A percentile compares a stretch with the other conserved stretches of the same genome.
phyloP scores from a whole-genome alignment of 1,140 invertebrate species.

The Cydia pomonella region DNA sequence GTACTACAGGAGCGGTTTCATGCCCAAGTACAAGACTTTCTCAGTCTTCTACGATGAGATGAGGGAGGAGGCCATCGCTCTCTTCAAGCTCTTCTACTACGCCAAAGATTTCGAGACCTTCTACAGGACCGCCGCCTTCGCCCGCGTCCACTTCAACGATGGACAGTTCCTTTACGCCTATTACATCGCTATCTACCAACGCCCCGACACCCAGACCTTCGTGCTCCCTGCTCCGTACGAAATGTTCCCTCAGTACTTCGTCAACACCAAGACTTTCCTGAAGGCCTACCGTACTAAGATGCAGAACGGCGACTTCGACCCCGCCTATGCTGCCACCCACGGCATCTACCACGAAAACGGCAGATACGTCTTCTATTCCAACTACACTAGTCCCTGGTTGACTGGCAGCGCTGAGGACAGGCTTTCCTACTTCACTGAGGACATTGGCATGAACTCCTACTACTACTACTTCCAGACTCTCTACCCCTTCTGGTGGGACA shows the following conservation, averaged over 20 bases:
- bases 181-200: constrained; percentile 82
- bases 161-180: constrained; percentile 82
- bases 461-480: constrained; percentile 86
- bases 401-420: constrained; percentile 82
- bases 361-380: constrained; percentile 73
- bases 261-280: constrained; percentile 81
- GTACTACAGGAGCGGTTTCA: constrained; percentile 74
- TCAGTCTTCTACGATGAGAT: constrained; percentile 80
- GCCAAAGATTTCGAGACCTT: constrained; percentile 85
- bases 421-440: constrained; percentile 87
- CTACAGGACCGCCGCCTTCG: constrained; percentile 83
- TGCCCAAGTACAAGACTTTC: constrained; percentile 79
- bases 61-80: constrained; percentile 76
- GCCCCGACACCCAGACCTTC: constrained; percentile 81
- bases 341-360: constrained; percentile 75
- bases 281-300: constrained; percentile 82
- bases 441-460: constrained; percentile 85
- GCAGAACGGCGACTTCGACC: constrained; percentile 66
- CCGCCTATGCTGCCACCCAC: constrained; percentile 56
- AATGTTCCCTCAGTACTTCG: constrained; percentile 83
- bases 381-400: constrained; percentile 79
- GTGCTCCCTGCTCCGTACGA: constrained; percentile 84
- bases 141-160: constrained; percentile 82
- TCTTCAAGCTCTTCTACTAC: constrained; percentile 82
- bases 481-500: constrained; percentile 85